Evolutionary conservation across 2,888 invertebrate species (phyloP), one percentile per base, ranked within the genome.

Genomic region (Diadegma fenestrale): DNA sequence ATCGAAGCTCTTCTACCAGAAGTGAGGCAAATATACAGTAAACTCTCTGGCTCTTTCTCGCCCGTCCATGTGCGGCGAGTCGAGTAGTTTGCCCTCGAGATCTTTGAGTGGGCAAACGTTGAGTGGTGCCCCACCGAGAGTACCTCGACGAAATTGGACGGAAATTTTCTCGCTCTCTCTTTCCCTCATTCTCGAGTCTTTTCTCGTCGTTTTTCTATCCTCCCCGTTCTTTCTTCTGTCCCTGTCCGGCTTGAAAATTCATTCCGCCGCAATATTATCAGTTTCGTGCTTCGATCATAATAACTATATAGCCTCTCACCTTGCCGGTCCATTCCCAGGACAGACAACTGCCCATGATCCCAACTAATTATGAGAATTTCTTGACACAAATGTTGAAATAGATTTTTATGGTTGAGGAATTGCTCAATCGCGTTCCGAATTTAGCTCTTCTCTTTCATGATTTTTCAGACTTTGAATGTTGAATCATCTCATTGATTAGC

Each of bases 81-180:
- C 75, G 64, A 85, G 82, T 78, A 76, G 81, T 85, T 81, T 78
- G 72, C 85, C 78, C 85, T 81, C 75, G 75, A 85, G 78, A 85
- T 71, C 75, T 69, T 33, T 54, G 68, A 75, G 72, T 72, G 72
- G 72, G 80, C 81, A 80, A 87, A 86, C 87, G 88, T 87, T 88
- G 87, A 87, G 86, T 85, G 82, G 58, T 48, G 45, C 54, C 75
- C 43, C 64, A 73, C 26, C 64, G 64, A 54, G 51, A 72, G 61
- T 48, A 54, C 78, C 78, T 69, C 69, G 43, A 84, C 84, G 87
- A 89, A 89, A 89, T 89, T 88, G 87, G 87, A 86, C 86, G 89
- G 88, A 88, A 89, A 88, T 89, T 87, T 87, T 78, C 51, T 71
- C 58, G 45, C 51, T 73, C 26, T 41, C 72, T 79, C 75, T 71